phyloP scores from a whole-genome alignment of 2,113 vertebrate genomes.

The Cololabis saira region DNA sequence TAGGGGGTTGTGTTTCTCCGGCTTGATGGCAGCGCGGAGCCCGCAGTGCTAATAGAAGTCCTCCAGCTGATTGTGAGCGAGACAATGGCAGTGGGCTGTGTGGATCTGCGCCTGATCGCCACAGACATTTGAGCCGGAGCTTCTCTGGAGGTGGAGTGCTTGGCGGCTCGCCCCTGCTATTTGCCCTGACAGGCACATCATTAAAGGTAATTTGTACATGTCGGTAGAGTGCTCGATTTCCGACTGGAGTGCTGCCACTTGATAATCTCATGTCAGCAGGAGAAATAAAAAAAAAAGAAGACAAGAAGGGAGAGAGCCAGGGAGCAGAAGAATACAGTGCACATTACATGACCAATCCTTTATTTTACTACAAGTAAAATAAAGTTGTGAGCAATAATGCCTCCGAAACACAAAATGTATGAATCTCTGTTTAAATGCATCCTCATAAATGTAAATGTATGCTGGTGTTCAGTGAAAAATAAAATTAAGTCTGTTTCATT shows the following conservation, averaged over 20 bases:
- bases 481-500: no score
- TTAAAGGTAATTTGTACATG: constrained; percentile 79
- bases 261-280: constrained; percentile 69
- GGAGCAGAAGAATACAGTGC: not conserved
- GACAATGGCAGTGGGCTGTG: constrained; percentile 53
- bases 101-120: constrained; percentile 38
- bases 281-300: not conserved
- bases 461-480: no score
- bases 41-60: constrained; percentile 43
- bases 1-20: constrained; percentile 32
- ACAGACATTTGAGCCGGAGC: constrained; percentile 42
- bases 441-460: no score
- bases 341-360: constrained; percentile 20
- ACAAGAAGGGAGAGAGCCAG: not conserved
- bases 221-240: constrained; percentile 63
- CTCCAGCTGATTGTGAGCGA: constrained; percentile 51
- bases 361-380: constrained; percentile 4
- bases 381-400: not conserved
- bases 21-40: constrained; percentile 28
- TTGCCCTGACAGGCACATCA: constrained; percentile 76
- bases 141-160: constrained; percentile 52
- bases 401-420: not conserved
- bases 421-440: no score
- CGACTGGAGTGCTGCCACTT: constrained; percentile 66
- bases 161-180: constrained; percentile 57